Evolutionary conservation across 2,888 invertebrate species (phyloP).

Genomic region (Pemphredon lugubris): DNA sequence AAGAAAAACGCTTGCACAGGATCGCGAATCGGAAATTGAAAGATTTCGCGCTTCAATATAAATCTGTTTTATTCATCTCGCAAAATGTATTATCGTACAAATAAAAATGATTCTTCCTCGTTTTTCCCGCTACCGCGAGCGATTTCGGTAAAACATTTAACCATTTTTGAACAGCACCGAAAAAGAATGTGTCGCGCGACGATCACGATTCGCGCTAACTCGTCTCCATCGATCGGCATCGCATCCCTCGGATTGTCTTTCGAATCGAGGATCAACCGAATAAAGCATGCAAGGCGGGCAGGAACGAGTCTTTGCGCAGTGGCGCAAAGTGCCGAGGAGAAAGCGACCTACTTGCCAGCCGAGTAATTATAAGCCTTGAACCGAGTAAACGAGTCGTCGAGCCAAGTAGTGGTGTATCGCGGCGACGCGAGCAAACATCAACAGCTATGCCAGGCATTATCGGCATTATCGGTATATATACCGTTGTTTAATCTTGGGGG

Average conservation of each 20-base stretch:
- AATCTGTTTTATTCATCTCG: too few relatives aligned
- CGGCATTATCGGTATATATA: too few relatives aligned
- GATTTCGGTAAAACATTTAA: too few relatives aligned
- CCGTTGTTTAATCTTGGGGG: too few relatives aligned
- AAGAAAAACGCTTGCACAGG: too few relatives aligned
- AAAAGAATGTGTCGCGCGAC: not conserved
- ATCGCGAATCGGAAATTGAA: too few relatives aligned
- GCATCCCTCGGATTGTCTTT: constrained; percentile 4
- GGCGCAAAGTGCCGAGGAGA: constrained; percentile 76
- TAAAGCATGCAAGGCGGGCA: constrained; percentile 31
- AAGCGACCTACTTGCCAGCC: constrained; percentile 79
- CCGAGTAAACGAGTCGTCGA: constrained; percentile 74
- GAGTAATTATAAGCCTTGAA: constrained; percentile 80
- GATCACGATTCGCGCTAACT: not conserved
- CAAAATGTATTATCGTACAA: too few relatives aligned
- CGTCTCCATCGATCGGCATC: too few relatives aligned
- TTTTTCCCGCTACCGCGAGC: too few relatives aligned
- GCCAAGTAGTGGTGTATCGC: constrained; percentile 55
- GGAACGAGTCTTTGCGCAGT: constrained; percentile 51
- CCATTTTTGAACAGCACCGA: too few relatives aligned
- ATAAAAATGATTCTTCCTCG: too few relatives aligned
- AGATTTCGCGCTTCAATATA: too few relatives aligned
- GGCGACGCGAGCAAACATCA: constrained; percentile 15
- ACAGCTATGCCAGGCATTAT: not conserved
- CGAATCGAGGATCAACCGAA: constrained; percentile 42